These are phyloP conservation scores for Apodemia hepburni DNA, from an alignment of 2,888 invertebrate genomes.

Conservation along the genomic window DNA sequence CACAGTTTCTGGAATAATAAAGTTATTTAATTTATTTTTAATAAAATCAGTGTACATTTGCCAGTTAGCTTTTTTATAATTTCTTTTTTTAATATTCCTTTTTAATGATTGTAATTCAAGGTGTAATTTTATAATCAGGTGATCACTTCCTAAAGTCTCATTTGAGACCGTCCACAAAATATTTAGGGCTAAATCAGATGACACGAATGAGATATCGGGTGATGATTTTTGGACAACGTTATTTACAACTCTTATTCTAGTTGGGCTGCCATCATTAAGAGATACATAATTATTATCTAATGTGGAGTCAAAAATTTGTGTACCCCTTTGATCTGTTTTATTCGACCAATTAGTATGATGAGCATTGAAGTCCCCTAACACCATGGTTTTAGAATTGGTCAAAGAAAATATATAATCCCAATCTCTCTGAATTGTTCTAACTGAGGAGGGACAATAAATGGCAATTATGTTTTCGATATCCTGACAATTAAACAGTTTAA, in stretches of 20 bases:
- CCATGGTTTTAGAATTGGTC: not conserved
- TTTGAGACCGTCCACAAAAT: constrained; percentile 8
- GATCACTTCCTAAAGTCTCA: not conserved
- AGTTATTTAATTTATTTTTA: constrained; percentile 4
- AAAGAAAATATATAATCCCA: constrained; percentile 8
- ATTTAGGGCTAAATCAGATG: constrained; percentile 2
- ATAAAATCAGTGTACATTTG: not conserved
- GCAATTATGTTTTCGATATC: constrained; percentile 4
- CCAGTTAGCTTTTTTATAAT: constrained; percentile 12
- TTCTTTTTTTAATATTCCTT: not conserved
- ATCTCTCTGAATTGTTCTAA: not conserved
- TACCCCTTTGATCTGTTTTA: constrained; percentile 20
- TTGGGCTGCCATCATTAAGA: constrained; percentile 9
- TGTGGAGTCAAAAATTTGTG: constrained; percentile 6
- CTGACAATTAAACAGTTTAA: not conserved
- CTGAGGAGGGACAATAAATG: constrained; percentile 4
- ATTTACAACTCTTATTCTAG: constrained; percentile 15
- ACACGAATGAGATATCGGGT: constrained; percentile 14
- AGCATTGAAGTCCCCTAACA: constrained; percentile 9
- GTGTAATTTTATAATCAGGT: not conserved
- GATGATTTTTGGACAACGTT: constrained; percentile 6
- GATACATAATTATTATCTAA: not conserved
- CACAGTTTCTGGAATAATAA: not conserved
- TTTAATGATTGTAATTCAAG: not conserved
- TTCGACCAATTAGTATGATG: constrained; percentile 14